These are phyloP conservation scores for Otolemur garnettii DNA, from an alignment of 2,113 vertebrate genomes.

Conservation along the genomic window DNA sequence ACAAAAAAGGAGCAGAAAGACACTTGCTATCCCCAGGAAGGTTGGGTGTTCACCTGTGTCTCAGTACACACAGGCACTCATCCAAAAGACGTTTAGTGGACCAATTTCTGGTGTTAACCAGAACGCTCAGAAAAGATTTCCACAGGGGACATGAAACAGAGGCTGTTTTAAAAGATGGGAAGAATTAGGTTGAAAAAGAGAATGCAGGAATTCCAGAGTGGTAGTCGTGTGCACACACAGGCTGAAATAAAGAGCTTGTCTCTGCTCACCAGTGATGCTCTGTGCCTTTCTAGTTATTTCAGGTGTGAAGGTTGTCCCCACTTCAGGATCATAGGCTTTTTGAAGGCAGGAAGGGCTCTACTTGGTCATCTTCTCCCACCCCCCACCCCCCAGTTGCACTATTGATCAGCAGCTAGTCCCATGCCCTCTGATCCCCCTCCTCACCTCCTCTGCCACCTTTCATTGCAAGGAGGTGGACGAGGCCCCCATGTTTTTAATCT, in stretches of 20 bases:
- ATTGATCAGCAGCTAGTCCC: neutral
- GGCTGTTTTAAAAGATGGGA: neutral
- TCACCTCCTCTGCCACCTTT: neutral
- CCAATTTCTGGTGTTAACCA: neutral
- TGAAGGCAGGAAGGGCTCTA: neutral
- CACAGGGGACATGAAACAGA: neutral
- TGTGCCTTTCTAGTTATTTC: accelerated
- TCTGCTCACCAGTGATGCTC: accelerated
- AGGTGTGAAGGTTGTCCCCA: neutral
- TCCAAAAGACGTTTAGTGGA: neutral
- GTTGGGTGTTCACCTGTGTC: accelerated
- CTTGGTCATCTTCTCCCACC: neutral
- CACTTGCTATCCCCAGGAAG: neutral
- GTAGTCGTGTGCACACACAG: accelerated
- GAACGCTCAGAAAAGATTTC: neutral
- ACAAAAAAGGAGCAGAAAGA: neutral
- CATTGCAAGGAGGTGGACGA: neutral
- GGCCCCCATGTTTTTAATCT: neutral
- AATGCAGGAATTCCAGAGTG: neutral
- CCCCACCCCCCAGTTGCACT: neutral
- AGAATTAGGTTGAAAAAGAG: neutral
- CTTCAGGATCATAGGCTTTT: neutral
- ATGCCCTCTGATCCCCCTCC: no score
- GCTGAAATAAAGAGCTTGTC: neutral
- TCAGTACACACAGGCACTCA: accelerated